Evolutionary conservation across 2,888 invertebrate genomes (phyloP).

Genomic region (Tetragnatha montana): DNA sequence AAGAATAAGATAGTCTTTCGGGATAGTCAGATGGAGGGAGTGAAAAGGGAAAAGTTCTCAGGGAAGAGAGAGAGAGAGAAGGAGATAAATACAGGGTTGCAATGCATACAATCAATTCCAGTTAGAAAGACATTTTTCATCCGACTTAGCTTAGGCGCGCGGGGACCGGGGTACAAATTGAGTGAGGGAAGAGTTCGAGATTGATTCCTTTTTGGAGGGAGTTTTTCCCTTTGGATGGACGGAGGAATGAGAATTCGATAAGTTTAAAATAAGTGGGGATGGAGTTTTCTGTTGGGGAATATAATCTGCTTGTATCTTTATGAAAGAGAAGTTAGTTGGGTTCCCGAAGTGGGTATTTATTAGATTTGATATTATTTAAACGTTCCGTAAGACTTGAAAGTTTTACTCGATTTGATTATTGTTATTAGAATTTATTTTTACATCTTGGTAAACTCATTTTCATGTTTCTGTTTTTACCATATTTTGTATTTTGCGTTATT

Average conservation of each 20-base stretch:
- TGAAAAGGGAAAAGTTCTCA: conserved; percentile 6
- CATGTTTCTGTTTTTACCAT: too few relatives aligned
- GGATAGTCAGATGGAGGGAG: conserved; percentile 37
- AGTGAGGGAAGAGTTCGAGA: background rate
- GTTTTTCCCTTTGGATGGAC: background rate
- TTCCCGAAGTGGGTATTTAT: too few relatives aligned
- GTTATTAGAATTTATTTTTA: too few relatives aligned
- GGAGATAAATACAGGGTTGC: conserved; percentile 65
- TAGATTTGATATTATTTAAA: too few relatives aligned
- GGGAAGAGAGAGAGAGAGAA: conserved; percentile 19
- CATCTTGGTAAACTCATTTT: too few relatives aligned
- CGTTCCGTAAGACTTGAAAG: too few relatives aligned
- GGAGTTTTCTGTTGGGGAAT: too few relatives aligned
- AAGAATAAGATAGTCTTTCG: conserved; percentile 57
- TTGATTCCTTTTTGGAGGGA: background rate
- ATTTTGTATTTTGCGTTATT: too few relatives aligned
- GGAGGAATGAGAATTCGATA: background rate
- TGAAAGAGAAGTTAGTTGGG: too few relatives aligned
- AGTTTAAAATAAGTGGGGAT: too few relatives aligned
- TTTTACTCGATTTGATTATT: too few relatives aligned
- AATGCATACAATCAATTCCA: conserved; percentile 69
- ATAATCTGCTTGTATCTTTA: too few relatives aligned
- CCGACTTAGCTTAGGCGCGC: conserved; percentile 56
- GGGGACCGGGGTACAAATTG: conserved; percentile 45
- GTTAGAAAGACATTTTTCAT: conserved; percentile 70